Evolutionary conservation across 2,113 vertebrate genomes (phyloP), one percentile per base, ranked within the genome.

Genomic region (Felis catus): DNA sequence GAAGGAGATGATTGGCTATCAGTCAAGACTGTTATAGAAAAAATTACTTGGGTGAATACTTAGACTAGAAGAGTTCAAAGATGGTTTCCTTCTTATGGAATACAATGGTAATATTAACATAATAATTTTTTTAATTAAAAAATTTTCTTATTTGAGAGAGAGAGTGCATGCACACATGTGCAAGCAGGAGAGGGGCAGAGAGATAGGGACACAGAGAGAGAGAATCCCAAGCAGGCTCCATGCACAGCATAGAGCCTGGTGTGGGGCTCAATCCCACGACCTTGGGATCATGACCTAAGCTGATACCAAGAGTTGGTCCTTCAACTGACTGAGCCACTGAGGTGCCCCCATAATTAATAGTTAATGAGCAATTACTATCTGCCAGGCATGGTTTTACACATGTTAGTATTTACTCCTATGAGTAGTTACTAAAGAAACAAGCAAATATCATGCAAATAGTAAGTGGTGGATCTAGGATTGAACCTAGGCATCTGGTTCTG

Each of bases 281-380:
- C 8, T 61, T 61, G 58, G 58, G 7, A 61, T 61, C 21, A 61
- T 61, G 58, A 61, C 21, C 58, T 61, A 21, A 23, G 58, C 58
- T 61, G 58, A 23, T 8, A 23, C 58, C 58, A 61, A 61, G 21
- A 61, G 58, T 58, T 3, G 21, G 58, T 61, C 58, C 58, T 61
- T 61, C 58, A 61, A 23, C 7, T 2, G 7, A 23, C 7, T 61
- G 21, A 61, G 21, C 21, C 58, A 61, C 19, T 21, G 21, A 61
- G 58, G 58, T 61, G 21, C 21, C 21, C 21, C 7, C 21, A 23
- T 61, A 61, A 61, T 61, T 23, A 25, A 84, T 39, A 92, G 5
- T 79, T 91, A 76, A 53, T 89, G n/a, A 97, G 19, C 15, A 81
- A 73, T 85, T 82, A 70, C n/a, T 71, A 27, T 53, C 36, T 95